A percentile compares a stretch with the other conserved stretches of the same genome.
Evolutionary conservation across 1,140 invertebrate genomes (phyloP).

Genomic region (Marisa cornuarietis): DNA sequence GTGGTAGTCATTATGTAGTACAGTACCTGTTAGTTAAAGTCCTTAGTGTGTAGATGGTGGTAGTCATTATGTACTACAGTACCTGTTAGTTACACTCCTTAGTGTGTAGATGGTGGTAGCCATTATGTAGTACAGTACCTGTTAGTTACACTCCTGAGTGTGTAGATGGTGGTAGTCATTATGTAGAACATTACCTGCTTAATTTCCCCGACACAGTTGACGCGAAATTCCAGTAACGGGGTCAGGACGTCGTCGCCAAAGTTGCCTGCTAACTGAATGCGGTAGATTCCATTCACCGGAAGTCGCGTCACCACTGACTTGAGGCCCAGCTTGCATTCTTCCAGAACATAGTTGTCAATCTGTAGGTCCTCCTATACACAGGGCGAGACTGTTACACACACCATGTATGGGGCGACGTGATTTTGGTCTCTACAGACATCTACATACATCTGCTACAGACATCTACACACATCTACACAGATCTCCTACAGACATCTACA

Average conservation of each 20-base stretch:
- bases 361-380: slow-evolving; percentile 8
- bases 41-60: too few relatives aligned
- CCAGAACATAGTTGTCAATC: slow-evolving; percentile 9
- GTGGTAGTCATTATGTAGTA: too few relatives aligned
- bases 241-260: background rate
- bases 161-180: background rate
- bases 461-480: too few relatives aligned
- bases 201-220: background rate
- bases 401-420: too few relatives aligned
- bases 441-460: too few relatives aligned
- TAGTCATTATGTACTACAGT: background rate
- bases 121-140: background rate
- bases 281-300: slow-evolving; percentile 4
- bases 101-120: background rate
- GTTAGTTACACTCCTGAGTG: background rate
- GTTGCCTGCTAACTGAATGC: slow-evolving; percentile 1
- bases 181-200: background rate
- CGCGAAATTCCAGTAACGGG: slow-evolving; percentile 4
- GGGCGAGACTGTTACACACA: background rate
- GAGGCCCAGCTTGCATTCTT: background rate
- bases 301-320: slow-evolving; percentile 5
- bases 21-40: too few relatives aligned
- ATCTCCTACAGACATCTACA: too few relatives aligned
- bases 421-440: too few relatives aligned
- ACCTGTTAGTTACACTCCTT: background rate